Evolutionary conservation across 2,888 invertebrate species (phyloP).

Genomic region (Agrypnus murinus): DNA sequence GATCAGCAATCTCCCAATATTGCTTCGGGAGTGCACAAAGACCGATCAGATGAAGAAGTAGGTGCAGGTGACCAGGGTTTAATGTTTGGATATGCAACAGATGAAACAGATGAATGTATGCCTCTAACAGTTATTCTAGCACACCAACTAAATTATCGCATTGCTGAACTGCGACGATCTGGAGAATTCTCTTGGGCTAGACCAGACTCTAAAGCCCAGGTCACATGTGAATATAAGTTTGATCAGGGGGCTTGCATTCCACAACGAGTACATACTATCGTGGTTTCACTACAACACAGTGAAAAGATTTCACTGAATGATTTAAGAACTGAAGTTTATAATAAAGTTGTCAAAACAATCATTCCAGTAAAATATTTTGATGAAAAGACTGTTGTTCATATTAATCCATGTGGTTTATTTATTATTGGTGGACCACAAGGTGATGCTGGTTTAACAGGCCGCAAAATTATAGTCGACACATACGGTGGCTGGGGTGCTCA

Average conservation of each 20-base stretch:
- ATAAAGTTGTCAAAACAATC: slow-evolving; percentile 92
- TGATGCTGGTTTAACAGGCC: slow-evolving; percentile 75
- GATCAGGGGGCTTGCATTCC: slow-evolving; percentile 81
- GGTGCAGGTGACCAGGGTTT: slow-evolving; percentile 99
- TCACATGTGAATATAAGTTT: slow-evolving; percentile 94
- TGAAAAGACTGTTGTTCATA: slow-evolving; percentile 92
- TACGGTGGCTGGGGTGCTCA: slow-evolving; percentile 99
- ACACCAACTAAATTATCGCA: slow-evolving; percentile 92
- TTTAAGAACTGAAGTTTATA: slow-evolving; percentile 88
- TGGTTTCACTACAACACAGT: slow-evolving; percentile 87
- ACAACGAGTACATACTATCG: slow-evolving; percentile 78
- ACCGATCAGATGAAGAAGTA: slow-evolving; percentile 94
- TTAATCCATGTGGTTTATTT: slow-evolving; percentile 97
- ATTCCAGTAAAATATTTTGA: slow-evolving; percentile 95
- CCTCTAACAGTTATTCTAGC: slow-evolving; percentile 25
- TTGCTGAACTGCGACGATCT: slow-evolving; percentile 90
- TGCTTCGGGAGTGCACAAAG: slow-evolving; percentile 97
- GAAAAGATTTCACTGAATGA: slow-evolving; percentile 91
- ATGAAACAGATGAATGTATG: slow-evolving; percentile 73
- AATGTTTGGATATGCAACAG: slow-evolving; percentile 20
- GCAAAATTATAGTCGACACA: slow-evolving; percentile 87
- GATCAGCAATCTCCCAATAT: slow-evolving; percentile 98
- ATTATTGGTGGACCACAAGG: slow-evolving; percentile 98
- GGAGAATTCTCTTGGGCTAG: slow-evolving; percentile 96
- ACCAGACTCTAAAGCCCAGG: slow-evolving; percentile 97